These are phyloP conservation scores for Apamea monoglypha DNA, from an alignment of 2,888 invertebrate species.

Conservation along the genomic window DNA sequence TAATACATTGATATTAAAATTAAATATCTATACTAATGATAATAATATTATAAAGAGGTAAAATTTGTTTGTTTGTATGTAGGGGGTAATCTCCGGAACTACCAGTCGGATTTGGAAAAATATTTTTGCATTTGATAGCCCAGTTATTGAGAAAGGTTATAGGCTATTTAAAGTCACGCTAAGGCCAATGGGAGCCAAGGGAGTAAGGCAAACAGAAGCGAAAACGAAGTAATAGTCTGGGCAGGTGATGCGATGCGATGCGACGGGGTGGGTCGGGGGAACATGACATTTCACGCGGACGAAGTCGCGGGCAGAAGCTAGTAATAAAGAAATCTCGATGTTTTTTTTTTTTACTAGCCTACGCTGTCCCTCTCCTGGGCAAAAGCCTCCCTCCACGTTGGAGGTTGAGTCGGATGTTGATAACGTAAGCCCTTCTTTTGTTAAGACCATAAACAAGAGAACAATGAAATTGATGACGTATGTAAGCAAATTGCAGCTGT, in stretches of 20 bases:
- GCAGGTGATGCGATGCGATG: neutral
- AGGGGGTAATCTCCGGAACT: neutral
- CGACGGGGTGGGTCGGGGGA: neutral
- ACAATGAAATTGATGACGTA: constrained; percentile 43
- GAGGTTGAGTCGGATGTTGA: neutral
- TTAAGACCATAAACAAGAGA: constrained; percentile 25
- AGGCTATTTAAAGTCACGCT: neutral
- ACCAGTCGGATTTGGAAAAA: too few relatives aligned
- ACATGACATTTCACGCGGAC: neutral
- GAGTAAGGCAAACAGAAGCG: neutral
- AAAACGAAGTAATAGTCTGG: too few relatives aligned
- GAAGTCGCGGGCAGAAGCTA: too few relatives aligned
- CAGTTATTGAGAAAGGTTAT: too few relatives aligned
- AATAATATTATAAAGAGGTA: neutral
- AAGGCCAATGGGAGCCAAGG: neutral
- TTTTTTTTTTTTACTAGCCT: too few relatives aligned
- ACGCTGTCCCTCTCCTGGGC: too few relatives aligned
- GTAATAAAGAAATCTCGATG: too few relatives aligned
- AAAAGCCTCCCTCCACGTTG: too few relatives aligned
- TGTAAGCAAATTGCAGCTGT: constrained; percentile 24
- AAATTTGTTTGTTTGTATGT: neutral
- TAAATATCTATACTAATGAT: neutral
- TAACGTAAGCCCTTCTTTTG: constrained; percentile 18
- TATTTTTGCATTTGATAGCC: too few relatives aligned
- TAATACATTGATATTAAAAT: neutral